Conservation (phyloP, 2,888 invertebrate species). For the Tridacna crocea region DNA sequence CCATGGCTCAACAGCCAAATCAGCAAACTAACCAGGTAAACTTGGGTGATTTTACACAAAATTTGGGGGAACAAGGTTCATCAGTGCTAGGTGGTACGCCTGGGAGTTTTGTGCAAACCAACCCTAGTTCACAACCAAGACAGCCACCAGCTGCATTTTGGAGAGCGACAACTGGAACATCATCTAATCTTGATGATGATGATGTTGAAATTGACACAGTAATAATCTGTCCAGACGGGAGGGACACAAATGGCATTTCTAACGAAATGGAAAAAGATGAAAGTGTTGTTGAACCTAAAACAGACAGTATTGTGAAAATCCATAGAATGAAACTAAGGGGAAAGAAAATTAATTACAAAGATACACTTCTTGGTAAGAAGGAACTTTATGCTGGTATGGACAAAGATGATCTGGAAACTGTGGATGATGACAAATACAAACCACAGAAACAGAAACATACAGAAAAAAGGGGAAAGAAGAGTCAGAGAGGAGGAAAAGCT, state of each 20-base stretch:
- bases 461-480: not conserved
- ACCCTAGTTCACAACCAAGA: not conserved
- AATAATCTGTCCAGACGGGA: not conserved
- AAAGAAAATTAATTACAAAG: constrained; percentile 13
- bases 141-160: constrained; percentile 18
- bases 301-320: not conserved
- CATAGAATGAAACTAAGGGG: constrained; percentile 16
- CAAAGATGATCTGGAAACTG: not conserved
- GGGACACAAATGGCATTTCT: not conserved
- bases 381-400: not conserved
- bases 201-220: constrained; percentile 49
- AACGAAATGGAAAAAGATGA: too few relatives aligned
- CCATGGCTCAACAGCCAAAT: constrained; percentile 35
- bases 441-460: not conserved
- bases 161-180: constrained; percentile 14
- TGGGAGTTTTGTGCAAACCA: not conserved
- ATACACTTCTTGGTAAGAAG: not conserved
- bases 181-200: constrained; percentile 37
- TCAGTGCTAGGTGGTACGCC: too few relatives aligned
- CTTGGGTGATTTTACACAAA: not conserved
- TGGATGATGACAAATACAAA: constrained; percentile 2
- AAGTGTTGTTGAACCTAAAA: not conserved
- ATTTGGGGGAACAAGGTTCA: not conserved
- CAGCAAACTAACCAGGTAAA: not conserved
- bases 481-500: constrained; percentile 10